These are phyloP conservation scores for Diadophis punctatus DNA, from an alignment of 2,113 vertebrate species.

Conservation along the genomic window DNA sequence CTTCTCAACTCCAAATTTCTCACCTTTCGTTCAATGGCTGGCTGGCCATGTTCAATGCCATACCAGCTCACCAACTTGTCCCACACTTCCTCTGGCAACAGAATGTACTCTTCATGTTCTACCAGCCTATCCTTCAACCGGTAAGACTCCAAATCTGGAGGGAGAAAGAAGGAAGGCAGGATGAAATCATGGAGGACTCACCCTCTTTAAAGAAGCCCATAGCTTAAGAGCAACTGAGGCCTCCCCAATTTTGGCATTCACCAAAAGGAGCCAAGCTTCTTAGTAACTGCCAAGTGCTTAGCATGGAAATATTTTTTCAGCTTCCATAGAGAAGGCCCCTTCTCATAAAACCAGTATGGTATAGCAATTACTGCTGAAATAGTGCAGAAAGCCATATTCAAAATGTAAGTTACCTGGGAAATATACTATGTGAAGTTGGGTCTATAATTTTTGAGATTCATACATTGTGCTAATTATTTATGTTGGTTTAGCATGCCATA, in stretches of 20 bases:
- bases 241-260: not conserved
- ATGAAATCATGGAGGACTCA: not conserved
- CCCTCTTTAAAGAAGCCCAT: not conserved
- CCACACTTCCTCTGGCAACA: slow-evolving; percentile 77
- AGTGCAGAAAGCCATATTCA: not conserved
- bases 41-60: slow-evolving; percentile 70
- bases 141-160: slow-evolving; percentile 73
- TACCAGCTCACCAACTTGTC: slow-evolving; percentile 77
- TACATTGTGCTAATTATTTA: not conserved
- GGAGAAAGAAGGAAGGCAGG: not conserved
- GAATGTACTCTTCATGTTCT: slow-evolving; percentile 78
- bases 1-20: not conserved
- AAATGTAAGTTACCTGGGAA: not conserved
- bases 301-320: not conserved
- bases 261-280: not conserved
- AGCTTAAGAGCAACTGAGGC: not conserved
- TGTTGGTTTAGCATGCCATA: not conserved
- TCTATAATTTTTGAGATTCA: not conserved
- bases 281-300: not conserved
- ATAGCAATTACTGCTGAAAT: not conserved
- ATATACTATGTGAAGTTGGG: no score
- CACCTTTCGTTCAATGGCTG: slow-evolving; percentile 80
- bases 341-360: not conserved
- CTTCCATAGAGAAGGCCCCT: not conserved
- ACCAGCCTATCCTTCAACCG: slow-evolving; percentile 76